Conservation (phyloP, 2,797 vertebrate species). For the Squalus acanthias region DNA sequence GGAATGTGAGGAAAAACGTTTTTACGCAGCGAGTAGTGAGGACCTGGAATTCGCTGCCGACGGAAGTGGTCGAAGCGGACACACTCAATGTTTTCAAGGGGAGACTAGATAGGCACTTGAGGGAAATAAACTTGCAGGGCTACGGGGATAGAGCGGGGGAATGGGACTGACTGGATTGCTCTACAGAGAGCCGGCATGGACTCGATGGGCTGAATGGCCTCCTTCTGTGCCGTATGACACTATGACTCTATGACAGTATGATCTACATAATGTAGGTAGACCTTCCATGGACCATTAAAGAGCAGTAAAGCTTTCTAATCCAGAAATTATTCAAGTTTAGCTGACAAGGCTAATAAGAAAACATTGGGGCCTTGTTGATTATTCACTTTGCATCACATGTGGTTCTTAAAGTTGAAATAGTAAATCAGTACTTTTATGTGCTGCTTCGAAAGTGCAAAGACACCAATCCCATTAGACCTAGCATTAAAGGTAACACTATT, state of each 20-base stretch:
- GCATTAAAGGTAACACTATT: not conserved
- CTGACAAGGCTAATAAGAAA: not conserved
- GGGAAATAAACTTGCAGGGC: no score
- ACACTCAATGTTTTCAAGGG: no score
- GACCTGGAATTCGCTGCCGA: no score
- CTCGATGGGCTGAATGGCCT: no score
- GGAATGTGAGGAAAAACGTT: no score
- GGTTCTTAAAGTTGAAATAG: constrained; percentile 5
- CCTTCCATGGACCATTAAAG: not conserved
- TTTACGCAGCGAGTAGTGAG: no score
- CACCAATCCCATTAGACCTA: not conserved
- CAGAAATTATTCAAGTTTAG: not conserved
- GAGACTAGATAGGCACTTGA: no score
- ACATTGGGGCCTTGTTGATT: not conserved
- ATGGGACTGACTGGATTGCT: no score
- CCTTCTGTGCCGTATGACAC: no score
- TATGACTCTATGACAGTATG: not conserved
- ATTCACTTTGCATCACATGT: constrained; percentile 3
- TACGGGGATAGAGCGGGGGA: no score
- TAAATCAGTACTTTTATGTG: not conserved
- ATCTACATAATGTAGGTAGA: not conserved
- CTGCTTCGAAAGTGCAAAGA: not conserved
- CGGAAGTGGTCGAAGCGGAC: no score
- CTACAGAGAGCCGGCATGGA: no score
- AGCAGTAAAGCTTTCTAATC: not conserved